These are phyloP conservation scores for Oryzias melastigma DNA, from an alignment of 2,113 vertebrate species.

Conservation along the genomic window DNA sequence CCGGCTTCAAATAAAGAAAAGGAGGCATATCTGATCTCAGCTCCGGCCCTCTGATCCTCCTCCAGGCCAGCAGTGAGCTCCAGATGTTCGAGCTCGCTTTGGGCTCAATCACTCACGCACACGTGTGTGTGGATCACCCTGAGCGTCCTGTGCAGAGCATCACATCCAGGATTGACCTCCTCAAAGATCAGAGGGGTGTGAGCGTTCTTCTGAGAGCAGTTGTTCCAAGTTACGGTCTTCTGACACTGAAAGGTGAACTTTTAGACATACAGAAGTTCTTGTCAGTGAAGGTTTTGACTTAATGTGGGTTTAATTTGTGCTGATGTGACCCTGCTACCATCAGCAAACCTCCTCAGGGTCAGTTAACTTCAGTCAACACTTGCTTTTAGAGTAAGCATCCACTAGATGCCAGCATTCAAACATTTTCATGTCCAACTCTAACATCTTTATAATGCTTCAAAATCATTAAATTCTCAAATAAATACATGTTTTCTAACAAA, in stretches of 20 bases:
- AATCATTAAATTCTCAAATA: neutral
- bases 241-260: neutral
- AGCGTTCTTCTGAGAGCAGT: conserved; percentile 25
- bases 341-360: too few species aligned
- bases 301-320: too few species aligned
- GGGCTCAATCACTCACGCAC: conserved; percentile 8
- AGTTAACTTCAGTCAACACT: neutral
- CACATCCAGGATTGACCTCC: conserved; percentile 3
- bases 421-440: neutral
- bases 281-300: neutral
- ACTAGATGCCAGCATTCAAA: conserved; percentile 50
- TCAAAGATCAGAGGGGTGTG: conserved; percentile 4
- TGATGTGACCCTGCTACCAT: too few species aligned
- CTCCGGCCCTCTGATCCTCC: conserved; percentile 46
- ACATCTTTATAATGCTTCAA: neutral
- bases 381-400: conserved; percentile 32
- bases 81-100: conserved; percentile 53
- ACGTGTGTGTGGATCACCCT: conserved; percentile 5
- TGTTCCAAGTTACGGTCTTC: conserved; percentile 13
- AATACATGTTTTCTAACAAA: neutral
- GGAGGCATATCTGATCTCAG: conserved; percentile 37
- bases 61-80: conserved; percentile 45
- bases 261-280: conserved; percentile 1
- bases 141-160: conserved; percentile 4
- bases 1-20: conserved; percentile 27